Base-by-base conservation (phyloP, 2,888 invertebrate species). In the Auanema freiburgensis region DNA sequence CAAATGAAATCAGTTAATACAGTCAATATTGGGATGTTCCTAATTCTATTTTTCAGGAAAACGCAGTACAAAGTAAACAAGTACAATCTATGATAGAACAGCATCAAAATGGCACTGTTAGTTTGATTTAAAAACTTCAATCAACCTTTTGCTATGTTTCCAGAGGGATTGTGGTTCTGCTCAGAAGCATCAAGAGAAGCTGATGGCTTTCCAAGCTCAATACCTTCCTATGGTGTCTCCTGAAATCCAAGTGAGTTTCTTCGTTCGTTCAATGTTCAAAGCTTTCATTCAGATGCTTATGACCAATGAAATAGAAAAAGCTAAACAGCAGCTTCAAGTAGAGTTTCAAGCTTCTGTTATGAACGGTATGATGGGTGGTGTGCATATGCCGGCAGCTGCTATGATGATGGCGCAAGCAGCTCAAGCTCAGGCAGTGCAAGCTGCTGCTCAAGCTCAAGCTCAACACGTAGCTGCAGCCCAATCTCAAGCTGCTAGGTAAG, bases 351-450 rank as follows among this genome's bases (percentile, higher is more conserved):
- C 33, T 33, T 33, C 33, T 3, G 33, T 33, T 33, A 33, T 33
- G 16, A 57, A 23, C 10, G n/a, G 40, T 16, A 42, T 42, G 33
- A 62, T 62, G 62, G 51, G 57, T n/a, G 57, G 57, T 8, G 57
- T 62, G 46, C 62, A 56, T 6, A 33, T 33, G 33, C 33, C 33
- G 4, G 33, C 33, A 3, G 33, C 33, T 8, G 62, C 62, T n/a
- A 62, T 62, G 62, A 62, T 62, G 62, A 50, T 50, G 24, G 57
- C 56, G 2, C 62, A 62, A 40, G 60, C 60, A 3, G 57, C 56
- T 14, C 62, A 62, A 40, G 60, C 60, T 11, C 57, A 57, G 40
- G 61, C 61, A 21, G 52, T 25, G 2, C 62, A 62, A 50, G 61
- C 61, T 8, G 33, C 33, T 5, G 33, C 33, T 33, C 33, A 33